A percentile compares a stretch with the other conserved stretches of the same genome.
These are phyloP conservation scores for Leucopsar rothschildi DNA, from an alignment of 2,113 vertebrate genomes.

Conservation along the genomic window DNA sequence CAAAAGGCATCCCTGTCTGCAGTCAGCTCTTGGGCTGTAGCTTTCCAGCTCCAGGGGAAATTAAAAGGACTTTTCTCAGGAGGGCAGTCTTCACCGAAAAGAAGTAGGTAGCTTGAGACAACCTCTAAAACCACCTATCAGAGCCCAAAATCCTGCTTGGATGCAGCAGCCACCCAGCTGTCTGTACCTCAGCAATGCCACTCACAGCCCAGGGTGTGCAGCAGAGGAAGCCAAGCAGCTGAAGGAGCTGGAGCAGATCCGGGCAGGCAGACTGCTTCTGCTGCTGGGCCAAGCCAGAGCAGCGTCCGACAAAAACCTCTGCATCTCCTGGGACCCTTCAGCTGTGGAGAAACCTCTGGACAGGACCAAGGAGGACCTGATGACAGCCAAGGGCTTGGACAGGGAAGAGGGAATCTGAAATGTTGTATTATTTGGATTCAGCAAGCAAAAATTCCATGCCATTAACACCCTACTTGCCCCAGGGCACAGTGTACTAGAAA, in stretches of 20 bases:
- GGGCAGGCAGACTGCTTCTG: background rate
- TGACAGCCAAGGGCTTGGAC: constrained; percentile 22
- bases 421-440: background rate
- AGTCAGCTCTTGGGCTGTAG: background rate
- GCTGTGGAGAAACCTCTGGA: constrained; percentile 12
- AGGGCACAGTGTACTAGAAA: background rate
- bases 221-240: rapidly evolving
- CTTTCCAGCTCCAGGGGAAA: background rate
- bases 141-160: background rate
- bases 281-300: background rate
- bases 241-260: rapidly evolving
- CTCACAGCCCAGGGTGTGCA: background rate
- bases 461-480: background rate
- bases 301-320: background rate
- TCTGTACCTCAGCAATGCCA: background rate
- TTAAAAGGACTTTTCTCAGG: background rate
- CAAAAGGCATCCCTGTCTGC: background rate
- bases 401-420: background rate
- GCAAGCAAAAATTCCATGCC: background rate
- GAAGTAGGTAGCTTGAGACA: background rate
- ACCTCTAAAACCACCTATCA: background rate
- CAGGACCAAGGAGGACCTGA: background rate
- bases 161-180: rapidly evolving
- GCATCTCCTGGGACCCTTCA: background rate
- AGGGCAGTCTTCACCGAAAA: background rate